Evolutionary conservation across 2,797 vertebrate species (phyloP), one percentile per base, ranked within the genome.

Genomic region (Rhinella marina): DNA sequence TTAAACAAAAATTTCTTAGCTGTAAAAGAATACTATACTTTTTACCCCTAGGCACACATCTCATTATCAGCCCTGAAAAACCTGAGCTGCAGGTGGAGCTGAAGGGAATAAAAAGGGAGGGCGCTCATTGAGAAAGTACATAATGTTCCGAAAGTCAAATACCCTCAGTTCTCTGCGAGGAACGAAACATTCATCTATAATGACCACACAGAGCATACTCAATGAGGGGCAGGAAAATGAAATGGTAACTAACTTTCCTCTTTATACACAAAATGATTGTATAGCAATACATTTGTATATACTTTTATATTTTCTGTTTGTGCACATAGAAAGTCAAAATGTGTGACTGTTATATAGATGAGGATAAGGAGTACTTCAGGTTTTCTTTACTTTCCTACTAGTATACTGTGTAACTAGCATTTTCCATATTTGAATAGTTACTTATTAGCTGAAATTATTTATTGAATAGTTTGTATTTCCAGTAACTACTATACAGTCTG

Each of bases 181-280:
- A 41, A 57, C 3, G 48, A 81, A 23, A 56, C 61, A 72, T 41
- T 41, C 25, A 2, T 27, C 54, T 72, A 9, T 32, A 64, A 88
- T 84, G 86, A 48, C 62, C 29, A n/a, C n/a, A 32, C 19, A 21
- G 11, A 56, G 48, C 2, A 29, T 85, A 19, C 82, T 88, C 48
- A 88, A 88, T 23, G 41, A 80, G 32, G 82, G 82, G 0, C 73
- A 81, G 14, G 87, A 88, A 21, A 85, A 88, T 88, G 87, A 88
- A 75, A 81, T 88, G 82, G 87, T 88, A 88, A 87, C 48, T 1
- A 27, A 64, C 79, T 21, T 29, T 73, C 6, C 21, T 25, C 21
- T 50, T 64, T 62, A 64, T 3, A n/a, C 23, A 50, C 7, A 48
- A 9, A 64, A n/a, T 25, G 19, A 25, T 11, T 64, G 27, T 0